phyloP scores from a whole-genome alignment of 2,888 invertebrate genomes.

The Thymelicus sylvestris region DNA sequence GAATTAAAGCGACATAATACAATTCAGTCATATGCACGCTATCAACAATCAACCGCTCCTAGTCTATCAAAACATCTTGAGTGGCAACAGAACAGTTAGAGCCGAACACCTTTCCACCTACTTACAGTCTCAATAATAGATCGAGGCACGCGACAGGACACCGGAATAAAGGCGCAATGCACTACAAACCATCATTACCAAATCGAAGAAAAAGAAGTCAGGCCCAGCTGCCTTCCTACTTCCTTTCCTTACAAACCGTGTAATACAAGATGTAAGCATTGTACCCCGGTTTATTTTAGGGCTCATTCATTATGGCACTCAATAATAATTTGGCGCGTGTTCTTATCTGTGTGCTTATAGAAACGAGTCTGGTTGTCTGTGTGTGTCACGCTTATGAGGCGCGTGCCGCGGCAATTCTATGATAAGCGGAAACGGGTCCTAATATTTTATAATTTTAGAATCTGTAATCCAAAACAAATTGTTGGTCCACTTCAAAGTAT shows the following conservation, averaged over 20 bases:
- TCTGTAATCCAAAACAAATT: neutral
- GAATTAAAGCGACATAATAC: too few relatives aligned
- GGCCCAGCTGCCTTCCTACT: constrained; percentile 81
- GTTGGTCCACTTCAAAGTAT: too few relatives aligned
- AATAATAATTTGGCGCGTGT: constrained; percentile 75
- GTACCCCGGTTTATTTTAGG: constrained; percentile 74
- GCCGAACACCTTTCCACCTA: constrained; percentile 80
- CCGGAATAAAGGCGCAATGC: constrained; percentile 72
- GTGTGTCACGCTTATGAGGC: constrained; percentile 50
- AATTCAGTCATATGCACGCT: neutral
- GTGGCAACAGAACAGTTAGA: constrained; percentile 68
- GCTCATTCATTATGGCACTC: constrained; percentile 78
- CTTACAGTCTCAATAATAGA: constrained; percentile 66
- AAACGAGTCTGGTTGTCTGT: constrained; percentile 49
- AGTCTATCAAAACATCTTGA: constrained; percentile 74
- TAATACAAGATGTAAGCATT: constrained; percentile 79
- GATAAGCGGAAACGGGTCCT: constrained; percentile 49
- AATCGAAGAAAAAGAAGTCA: constrained; percentile 73
- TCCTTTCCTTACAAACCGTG: constrained; percentile 77
- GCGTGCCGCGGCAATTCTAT: constrained; percentile 51
- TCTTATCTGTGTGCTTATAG: constrained; percentile 69
- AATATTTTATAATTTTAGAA: constrained; percentile 37
- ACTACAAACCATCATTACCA: constrained; percentile 81
- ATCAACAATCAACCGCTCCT: constrained; percentile 10
- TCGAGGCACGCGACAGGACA: constrained; percentile 79